Conservation (phyloP, 2,113 vertebrate species). For the Phyllopteryx taeniolatus region DNA sequence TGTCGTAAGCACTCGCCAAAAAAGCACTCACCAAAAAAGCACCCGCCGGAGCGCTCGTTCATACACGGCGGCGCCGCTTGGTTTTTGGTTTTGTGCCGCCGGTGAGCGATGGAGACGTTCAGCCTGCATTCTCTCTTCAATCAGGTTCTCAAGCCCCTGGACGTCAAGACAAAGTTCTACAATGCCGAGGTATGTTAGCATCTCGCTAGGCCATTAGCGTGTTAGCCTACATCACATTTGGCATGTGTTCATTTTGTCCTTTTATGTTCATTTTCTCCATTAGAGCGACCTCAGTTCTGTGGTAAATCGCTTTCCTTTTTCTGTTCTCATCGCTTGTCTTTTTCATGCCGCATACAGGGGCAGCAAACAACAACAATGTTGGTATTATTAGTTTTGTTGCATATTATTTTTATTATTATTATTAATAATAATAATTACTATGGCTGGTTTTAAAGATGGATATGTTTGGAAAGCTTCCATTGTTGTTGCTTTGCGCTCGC, state of each 20-base stretch:
- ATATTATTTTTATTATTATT: too few relatives aligned
- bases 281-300: slow-evolving; percentile 99
- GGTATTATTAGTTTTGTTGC: neutral
- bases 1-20: slow-evolving; percentile 41
- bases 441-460: neutral
- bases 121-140: slow-evolving; percentile 77
- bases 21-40: slow-evolving; percentile 10
- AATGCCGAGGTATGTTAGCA: slow-evolving; percentile 87
- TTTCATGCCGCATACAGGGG: slow-evolving; percentile 8
- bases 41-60: slow-evolving; percentile 15
- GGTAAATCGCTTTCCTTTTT: slow-evolving; percentile 88
- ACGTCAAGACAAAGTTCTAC: slow-evolving; percentile 99
- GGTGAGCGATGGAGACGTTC: slow-evolving; percentile 60
- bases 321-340: slow-evolving; percentile 84
- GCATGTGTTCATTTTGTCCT: slow-evolving; percentile 94
- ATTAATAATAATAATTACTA: neutral
- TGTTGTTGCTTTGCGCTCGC: slow-evolving; percentile 35
- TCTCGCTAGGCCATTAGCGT: slow-evolving; percentile 36
- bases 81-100: slow-evolving; percentile 26
- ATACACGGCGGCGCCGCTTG: too few relatives aligned
- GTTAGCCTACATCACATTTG: slow-evolving; percentile 76
- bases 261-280: slow-evolving; percentile 89
- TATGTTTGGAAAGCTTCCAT: slow-evolving; percentile 24
- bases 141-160: slow-evolving; percentile 96
- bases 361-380: neutral